Base-by-base conservation (phyloP, 2,888 invertebrate species). In the Sylvicola fuscatus region DNA sequence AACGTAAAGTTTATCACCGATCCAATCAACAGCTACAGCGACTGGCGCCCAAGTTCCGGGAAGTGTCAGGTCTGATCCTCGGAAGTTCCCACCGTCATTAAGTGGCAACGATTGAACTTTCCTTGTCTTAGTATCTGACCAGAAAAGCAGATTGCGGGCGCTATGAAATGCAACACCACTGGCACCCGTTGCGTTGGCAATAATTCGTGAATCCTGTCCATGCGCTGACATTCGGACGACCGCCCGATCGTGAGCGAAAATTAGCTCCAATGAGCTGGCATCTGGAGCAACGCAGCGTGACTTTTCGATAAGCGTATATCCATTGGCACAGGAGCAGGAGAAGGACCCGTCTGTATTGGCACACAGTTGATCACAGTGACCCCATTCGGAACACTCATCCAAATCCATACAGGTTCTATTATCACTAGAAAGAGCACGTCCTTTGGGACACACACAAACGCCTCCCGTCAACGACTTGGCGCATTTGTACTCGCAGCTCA, bases 21-120 rank as follows among this genome's bases (percentile, higher is more conserved):
- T 75, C 90, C 95, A 98, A 61, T 97, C 97, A 12, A 95, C 81
- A 7, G 97, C 93, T 34, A 97, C 55, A 0, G 89, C 80, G 1
- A 84, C 79, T 0, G 90, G 90, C 0, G 82, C 70, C 87, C 89
- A 89, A 1, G 83, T 81, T 1, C 83, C 84, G 0, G 84, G 74
- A 21, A 83, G 61, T 0, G 73, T 65, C 43, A 86, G 74, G 48
- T 82, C 82, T 6, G 61, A 56, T 41, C 69, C 70, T 12, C 61
- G 53, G 43, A 62, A 65, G 11, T 29, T 29, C 27, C 51, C 47
- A n/a, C 40, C 41, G 6, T 48, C 47, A 36, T 55, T 49, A 34
- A 66, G 39, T 0, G 58, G 52, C 39, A 64, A 51, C 2, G 64
- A 63, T 37, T 65, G 64, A 16, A 83, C 80, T 65, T 81, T 82